Conservation (phyloP, 2,888 invertebrate species). For the Tenthredo livida region DNA sequence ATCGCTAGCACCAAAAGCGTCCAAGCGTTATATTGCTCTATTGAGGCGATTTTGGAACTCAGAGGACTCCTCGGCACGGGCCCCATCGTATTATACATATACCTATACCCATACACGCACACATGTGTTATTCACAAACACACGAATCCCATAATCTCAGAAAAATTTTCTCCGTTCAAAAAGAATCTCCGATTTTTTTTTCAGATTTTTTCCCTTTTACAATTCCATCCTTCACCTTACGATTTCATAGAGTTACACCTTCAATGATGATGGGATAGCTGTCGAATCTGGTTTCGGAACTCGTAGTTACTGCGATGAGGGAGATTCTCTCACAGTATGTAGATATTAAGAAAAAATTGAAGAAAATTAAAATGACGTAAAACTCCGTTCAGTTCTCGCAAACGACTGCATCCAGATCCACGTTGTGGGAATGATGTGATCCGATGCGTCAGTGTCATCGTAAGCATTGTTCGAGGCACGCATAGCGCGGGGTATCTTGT, state of each 20-base stretch:
- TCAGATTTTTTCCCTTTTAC: neutral
- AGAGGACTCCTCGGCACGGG: conserved; percentile 46
- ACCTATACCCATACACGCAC: neutral
- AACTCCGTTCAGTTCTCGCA: conserved; percentile 16
- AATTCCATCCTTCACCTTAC: neutral
- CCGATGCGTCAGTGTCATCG: conserved; percentile 76
- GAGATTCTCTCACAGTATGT: neutral
- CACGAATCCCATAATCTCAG: neutral
- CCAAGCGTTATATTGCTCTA: conserved; percentile 71
- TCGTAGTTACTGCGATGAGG: neutral
- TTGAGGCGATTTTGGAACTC: conserved; percentile 60
- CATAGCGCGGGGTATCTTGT: conserved; percentile 63
- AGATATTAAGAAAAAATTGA: neutral
- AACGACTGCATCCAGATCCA: neutral
- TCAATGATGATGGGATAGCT: neutral
- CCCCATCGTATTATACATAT: conserved; percentile 6
- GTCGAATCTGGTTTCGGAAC: neutral
- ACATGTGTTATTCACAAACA: neutral
- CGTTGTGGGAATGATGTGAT: conserved; percentile 58
- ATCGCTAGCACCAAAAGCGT: conserved; percentile 65
- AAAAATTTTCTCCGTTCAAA: neutral
- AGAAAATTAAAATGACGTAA: conserved; percentile 11
- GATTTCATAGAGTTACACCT: neutral
- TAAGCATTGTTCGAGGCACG: conserved; percentile 66
- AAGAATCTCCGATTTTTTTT: neutral